Percentiles rank a stretch among this genome's conserved stretches.
phyloP scores from a whole-genome alignment of 2,888 invertebrate species.

The Protodeltote pygarga region DNA sequence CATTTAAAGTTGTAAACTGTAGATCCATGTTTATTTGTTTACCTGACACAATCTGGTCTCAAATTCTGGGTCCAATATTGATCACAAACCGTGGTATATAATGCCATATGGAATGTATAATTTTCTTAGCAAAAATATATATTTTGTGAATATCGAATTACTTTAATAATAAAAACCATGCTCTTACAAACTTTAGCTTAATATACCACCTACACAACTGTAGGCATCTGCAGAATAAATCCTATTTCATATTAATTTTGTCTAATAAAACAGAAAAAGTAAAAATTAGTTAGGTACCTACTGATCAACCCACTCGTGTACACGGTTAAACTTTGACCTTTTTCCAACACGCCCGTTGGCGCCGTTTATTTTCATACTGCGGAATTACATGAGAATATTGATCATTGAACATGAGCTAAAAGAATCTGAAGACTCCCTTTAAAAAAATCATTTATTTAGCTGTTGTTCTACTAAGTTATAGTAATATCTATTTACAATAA shows the following conservation, averaged over 20 bases:
- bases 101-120: no score
- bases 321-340: slow-evolving; percentile 62
- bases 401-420: slow-evolving; percentile 9
- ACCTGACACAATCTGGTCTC: no score
- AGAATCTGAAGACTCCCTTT: no score
- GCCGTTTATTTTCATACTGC: slow-evolving; percentile 34
- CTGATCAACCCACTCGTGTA: slow-evolving; percentile 16
- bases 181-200: not conserved
- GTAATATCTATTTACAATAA: no score
- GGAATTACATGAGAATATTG: slow-evolving; percentile 20
- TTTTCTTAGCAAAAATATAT: no score
- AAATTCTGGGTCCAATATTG: no score
- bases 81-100: no score
- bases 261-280: slow-evolving; percentile 22
- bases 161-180: not conserved
- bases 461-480: no score
- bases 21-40: no score
- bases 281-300: slow-evolving; percentile 10
- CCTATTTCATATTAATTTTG: not conserved
- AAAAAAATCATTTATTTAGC: no score
- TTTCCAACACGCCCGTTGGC: slow-evolving; percentile 42
- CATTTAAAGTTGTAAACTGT: no score
- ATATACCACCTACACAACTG: not conserved
- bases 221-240: not conserved
- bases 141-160: no score